Evolutionary conservation across 2,888 invertebrate genomes (phyloP).

Genomic region (Baccha elongata): DNA sequence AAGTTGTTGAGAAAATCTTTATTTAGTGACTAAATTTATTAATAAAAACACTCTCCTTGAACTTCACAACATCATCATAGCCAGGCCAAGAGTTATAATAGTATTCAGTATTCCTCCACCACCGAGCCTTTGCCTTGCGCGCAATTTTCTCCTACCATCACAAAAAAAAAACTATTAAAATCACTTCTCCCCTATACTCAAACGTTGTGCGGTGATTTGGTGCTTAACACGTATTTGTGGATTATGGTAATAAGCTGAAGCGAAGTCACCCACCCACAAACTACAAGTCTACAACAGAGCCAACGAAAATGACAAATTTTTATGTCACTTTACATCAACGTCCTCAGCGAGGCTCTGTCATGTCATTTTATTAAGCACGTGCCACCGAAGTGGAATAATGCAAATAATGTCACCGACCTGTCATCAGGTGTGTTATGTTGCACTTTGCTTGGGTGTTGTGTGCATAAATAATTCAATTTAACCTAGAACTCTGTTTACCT

Average conservation of each 20-base stretch:
- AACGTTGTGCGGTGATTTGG: slow-evolving; percentile 22
- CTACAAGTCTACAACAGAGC: slow-evolving; percentile 8
- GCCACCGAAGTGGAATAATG: slow-evolving; percentile 57
- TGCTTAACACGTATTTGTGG: slow-evolving; percentile 64
- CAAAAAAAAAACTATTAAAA: slow-evolving; percentile 41
- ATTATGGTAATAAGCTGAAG: slow-evolving; percentile 68
- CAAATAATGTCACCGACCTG: slow-evolving; percentile 37
- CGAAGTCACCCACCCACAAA: slow-evolving; percentile 40
- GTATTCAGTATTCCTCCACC: neutral
- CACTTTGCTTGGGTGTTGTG: slow-evolving; percentile 2
- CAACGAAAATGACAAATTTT: slow-evolving; percentile 52
- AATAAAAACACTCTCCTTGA: slow-evolving; percentile 66
- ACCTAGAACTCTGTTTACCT: slow-evolving; percentile 47
- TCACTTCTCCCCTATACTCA: slow-evolving; percentile 30
- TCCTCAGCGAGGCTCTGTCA: slow-evolving; percentile 6
- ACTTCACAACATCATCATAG: slow-evolving; percentile 41
- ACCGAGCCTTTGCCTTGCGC: no score
- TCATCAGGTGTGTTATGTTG: slow-evolving; percentile 27
- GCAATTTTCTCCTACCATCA: neutral
- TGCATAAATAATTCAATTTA: slow-evolving; percentile 50
- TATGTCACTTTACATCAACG: slow-evolving; percentile 68
- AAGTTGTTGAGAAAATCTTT: slow-evolving; percentile 46
- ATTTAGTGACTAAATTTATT: slow-evolving; percentile 60
- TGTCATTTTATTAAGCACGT: slow-evolving; percentile 53
- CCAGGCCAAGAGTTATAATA: slow-evolving; percentile 59